Percentiles rank a stretch among this genome's conserved stretches.
Evolutionary conservation across 1,140 invertebrate genomes (phyloP).

Genomic region (Arctopsyche grandis): DNA sequence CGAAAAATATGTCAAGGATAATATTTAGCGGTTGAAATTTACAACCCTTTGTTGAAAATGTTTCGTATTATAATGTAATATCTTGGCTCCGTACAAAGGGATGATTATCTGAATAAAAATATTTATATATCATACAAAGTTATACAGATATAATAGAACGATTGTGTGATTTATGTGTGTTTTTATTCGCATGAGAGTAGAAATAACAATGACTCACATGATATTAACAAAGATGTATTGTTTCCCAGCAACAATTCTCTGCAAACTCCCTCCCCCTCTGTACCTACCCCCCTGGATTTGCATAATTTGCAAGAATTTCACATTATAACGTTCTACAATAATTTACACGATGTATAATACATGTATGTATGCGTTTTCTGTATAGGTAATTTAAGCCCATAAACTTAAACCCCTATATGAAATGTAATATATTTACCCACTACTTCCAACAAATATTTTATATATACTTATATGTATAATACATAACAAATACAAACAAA

Average conservation of each 20-base stretch:
- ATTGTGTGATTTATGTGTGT: neutral
- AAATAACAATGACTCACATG: slow-evolving; percentile 1
- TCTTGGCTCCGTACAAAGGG: too few relatives aligned
- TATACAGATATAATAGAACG: neutral
- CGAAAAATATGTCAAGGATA: too few relatives aligned
- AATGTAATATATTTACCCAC: neutral
- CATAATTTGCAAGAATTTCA: slow-evolving; percentile 4
- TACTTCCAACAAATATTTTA: neutral
- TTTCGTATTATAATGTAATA: too few relatives aligned
- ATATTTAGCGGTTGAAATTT: too few relatives aligned
- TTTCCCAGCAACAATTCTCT: neutral
- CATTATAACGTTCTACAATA: neutral
- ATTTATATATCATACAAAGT: too few relatives aligned
- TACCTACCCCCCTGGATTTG: neutral
- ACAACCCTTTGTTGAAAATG: too few relatives aligned
- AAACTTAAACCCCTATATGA: too few relatives aligned
- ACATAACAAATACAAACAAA: neutral
- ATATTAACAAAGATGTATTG: slow-evolving; percentile 11
- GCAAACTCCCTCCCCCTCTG: neutral
- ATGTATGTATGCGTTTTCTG: too few relatives aligned
- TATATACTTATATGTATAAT: neutral
- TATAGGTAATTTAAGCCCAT: too few relatives aligned
- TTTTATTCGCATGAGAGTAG: neutral
- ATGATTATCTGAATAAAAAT: too few relatives aligned
- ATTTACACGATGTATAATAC: too few relatives aligned